Evolutionary conservation across 2,888 invertebrate genomes (phyloP).

Genomic region (Parnassius glacialis): DNA sequence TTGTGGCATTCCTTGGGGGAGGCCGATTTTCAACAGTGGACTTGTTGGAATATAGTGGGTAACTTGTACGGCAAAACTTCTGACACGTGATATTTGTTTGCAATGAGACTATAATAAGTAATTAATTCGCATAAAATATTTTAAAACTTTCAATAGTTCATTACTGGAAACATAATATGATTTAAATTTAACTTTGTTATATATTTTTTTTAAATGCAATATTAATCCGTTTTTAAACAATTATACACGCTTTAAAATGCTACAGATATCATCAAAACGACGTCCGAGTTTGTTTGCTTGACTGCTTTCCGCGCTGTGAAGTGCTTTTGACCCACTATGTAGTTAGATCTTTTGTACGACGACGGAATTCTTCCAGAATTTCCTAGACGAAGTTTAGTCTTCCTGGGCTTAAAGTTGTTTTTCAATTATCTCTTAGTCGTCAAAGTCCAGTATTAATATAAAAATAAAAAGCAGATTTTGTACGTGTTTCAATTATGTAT

Average conservation of each 20-base stretch:
- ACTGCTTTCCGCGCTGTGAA: constrained; percentile 14
- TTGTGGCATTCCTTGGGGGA: no score
- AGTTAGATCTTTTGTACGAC: constrained; percentile 17
- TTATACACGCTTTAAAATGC: not conserved
- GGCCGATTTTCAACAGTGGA: no score
- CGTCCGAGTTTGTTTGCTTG: constrained; percentile 10
- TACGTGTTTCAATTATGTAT: constrained; percentile 13
- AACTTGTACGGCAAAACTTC: no score
- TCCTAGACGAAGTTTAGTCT: constrained; percentile 3
- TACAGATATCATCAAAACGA: constrained; percentile 1
- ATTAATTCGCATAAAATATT: no score
- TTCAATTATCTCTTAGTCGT: not conserved
- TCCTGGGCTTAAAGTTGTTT: constrained; percentile 6
- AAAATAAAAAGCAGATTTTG: constrained; percentile 5
- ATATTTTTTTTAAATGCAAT: no score
- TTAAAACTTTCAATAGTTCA: no score
- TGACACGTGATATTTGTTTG: no score
- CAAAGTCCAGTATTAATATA: not conserved
- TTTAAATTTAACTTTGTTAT: no score
- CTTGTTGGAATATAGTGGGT: no score
- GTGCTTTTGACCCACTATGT: constrained; percentile 22
- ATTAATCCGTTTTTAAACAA: no score
- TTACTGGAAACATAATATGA: no score
- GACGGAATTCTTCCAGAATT: not conserved
- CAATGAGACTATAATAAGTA: no score